Evolutionary conservation across 2,797 vertebrate species (phyloP).

Genomic region (Erpetoichthys calabaricus): DNA sequence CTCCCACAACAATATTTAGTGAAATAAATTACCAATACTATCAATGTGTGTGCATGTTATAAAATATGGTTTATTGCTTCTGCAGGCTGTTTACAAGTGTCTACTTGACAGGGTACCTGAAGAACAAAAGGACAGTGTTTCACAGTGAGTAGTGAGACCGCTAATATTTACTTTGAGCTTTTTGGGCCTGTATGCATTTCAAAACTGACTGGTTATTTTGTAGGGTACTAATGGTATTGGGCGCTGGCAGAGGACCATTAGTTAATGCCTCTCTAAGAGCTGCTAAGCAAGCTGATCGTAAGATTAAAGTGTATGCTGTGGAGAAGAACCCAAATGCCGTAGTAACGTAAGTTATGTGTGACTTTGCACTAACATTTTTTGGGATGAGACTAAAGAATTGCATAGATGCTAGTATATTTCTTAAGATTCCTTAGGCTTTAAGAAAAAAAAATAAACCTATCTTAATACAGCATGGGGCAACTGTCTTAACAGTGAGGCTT

Average conservation of each 20-base stretch:
- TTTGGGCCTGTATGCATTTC: too few relatives aligned
- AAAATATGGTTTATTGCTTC: too few relatives aligned
- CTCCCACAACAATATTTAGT: too few relatives aligned
- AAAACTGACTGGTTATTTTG: background rate
- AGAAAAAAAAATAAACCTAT: too few relatives aligned
- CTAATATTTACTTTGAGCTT: too few relatives aligned
- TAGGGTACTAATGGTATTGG: conserved; percentile 83
- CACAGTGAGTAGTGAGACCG: conserved; percentile 58
- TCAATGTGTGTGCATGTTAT: too few relatives aligned
- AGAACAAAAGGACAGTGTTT: conserved; percentile 70
- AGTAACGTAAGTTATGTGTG: conserved; percentile 59
- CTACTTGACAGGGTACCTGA: conserved; percentile 79
- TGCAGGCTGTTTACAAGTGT: conserved; percentile 78
- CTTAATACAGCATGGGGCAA: too few relatives aligned
- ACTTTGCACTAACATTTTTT: background rate
- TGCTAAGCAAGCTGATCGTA: conserved; percentile 66
- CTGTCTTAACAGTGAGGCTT: too few relatives aligned
- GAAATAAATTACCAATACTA: too few relatives aligned
- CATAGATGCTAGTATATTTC: too few relatives aligned
- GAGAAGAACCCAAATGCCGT: conserved; percentile 90
- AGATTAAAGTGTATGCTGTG: conserved; percentile 71
- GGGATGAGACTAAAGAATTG: too few relatives aligned
- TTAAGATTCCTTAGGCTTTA: too few relatives aligned
- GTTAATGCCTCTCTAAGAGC: conserved; percentile 78
- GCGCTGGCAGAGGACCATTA: conserved; percentile 76